A percentile compares a stretch with the other conserved stretches of the same genome.
These are phyloP conservation scores for Lasioglossum baleicum DNA, from an alignment of 1,140 invertebrate genomes.

Conservation along the genomic window DNA sequence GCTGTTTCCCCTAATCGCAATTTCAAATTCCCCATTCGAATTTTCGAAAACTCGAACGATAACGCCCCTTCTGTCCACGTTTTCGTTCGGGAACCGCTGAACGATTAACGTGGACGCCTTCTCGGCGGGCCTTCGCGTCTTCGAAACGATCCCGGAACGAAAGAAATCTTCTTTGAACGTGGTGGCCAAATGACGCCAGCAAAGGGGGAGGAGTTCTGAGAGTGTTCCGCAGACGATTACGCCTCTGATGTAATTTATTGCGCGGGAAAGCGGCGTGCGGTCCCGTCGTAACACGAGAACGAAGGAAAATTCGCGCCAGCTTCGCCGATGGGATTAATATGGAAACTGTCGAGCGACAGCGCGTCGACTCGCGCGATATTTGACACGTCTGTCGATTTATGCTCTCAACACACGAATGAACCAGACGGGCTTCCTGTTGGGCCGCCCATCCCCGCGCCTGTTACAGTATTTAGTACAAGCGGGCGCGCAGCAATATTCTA, in stretches of 20 bases:
- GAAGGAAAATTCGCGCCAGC: neutral
- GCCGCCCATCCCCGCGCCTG: too few relatives aligned
- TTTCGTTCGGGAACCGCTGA: neutral
- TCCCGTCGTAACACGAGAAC: neutral
- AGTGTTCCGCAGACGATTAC: neutral
- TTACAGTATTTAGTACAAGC: too few relatives aligned
- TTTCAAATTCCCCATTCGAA: too few relatives aligned
- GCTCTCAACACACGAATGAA: too few relatives aligned
- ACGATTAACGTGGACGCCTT: neutral
- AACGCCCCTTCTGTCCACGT: neutral
- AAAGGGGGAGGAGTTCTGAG: neutral
- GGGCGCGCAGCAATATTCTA: too few relatives aligned
- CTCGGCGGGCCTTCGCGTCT: neutral
- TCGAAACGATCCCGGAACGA: neutral
- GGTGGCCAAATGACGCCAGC: neutral
- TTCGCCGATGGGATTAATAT: neutral
- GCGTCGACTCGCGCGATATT: neutral
- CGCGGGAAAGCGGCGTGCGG: conserved; percentile 2
- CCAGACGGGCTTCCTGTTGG: too few relatives aligned
- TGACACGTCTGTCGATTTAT: neutral
- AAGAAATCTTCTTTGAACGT: neutral
- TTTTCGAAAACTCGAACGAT: neutral
- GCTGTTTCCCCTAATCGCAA: too few relatives aligned
- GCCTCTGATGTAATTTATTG: conserved; percentile 6
- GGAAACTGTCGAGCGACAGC: neutral